Percentiles rank a stretch among this genome's conserved stretches.
phyloP scores from a whole-genome alignment of 2,888 invertebrate genomes.

The Crossocerus cetratus region DNA sequence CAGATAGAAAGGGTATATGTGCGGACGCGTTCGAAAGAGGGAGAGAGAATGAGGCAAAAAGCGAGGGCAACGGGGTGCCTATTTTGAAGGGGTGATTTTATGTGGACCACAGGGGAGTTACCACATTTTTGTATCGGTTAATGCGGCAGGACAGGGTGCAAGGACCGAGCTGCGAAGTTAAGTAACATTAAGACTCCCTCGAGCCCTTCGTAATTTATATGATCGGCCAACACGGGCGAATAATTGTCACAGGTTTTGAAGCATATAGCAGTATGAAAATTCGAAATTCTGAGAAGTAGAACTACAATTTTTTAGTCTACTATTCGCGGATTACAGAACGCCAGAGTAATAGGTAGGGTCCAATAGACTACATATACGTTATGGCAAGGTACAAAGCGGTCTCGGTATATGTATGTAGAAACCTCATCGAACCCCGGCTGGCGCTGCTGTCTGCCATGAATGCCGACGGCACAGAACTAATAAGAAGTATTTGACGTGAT shows the following conservation, averaged over 20 bases:
- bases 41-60: neutral
- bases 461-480: neutral
- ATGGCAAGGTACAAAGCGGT: too few relatives aligned
- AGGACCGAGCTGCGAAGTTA: constrained; percentile 46
- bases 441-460: too few relatives aligned
- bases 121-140: constrained; percentile 46
- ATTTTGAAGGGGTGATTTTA: constrained; percentile 37
- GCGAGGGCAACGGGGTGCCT: neutral
- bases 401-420: too few relatives aligned
- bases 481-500: constrained; percentile 26
- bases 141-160: constrained; percentile 38
- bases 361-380: too few relatives aligned
- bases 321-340: too few relatives aligned
- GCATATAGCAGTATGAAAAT: too few relatives aligned
- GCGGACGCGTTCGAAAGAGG: neutral
- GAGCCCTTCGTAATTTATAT: neutral
- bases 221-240: neutral
- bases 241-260: too few relatives aligned
- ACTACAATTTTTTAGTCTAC: too few relatives aligned
- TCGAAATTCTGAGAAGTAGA: too few relatives aligned
- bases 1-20: too few relatives aligned
- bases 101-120: constrained; percentile 29
- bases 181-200: constrained; percentile 17
- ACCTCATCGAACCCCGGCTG: too few relatives aligned
- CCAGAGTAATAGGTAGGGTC: too few relatives aligned